Evolutionary conservation across 2,113 vertebrate species (phyloP).

Genomic region (Scomber colias): DNA sequence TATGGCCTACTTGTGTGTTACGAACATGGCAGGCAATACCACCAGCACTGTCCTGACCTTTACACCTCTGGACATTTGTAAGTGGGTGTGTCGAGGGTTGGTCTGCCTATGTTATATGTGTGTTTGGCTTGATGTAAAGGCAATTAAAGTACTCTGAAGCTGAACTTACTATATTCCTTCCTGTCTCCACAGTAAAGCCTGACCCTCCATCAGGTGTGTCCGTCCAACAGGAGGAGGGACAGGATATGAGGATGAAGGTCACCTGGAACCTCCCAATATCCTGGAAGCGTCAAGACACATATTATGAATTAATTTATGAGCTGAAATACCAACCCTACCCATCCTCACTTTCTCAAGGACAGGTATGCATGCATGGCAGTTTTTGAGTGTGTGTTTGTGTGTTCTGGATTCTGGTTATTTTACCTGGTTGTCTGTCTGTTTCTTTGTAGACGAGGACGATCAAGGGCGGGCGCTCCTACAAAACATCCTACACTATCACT

Average conservation of each 20-base stretch:
- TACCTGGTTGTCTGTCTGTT: not conserved
- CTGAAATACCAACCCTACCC: slow-evolving; percentile 70
- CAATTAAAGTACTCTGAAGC: not conserved
- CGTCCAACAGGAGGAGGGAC: slow-evolving; percentile 46
- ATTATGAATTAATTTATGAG: slow-evolving; percentile 71
- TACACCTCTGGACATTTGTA: slow-evolving; percentile 70
- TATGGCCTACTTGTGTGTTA: slow-evolving; percentile 76
- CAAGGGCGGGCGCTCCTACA: not conserved
- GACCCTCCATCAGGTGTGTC: slow-evolving; percentile 75
- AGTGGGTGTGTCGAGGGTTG: slow-evolving; percentile 32
- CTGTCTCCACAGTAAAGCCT: slow-evolving; percentile 77
- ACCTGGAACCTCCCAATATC: slow-evolving; percentile 75
- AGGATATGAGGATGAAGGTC: slow-evolving; percentile 60
- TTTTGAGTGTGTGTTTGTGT: slow-evolving; percentile 33
- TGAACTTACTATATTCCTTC: not conserved
- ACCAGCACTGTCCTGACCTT: slow-evolving; percentile 64
- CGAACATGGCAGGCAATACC: slow-evolving; percentile 66
- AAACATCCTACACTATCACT: slow-evolving; percentile 68
- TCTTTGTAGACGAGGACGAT: not conserved
- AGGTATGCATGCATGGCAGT: slow-evolving; percentile 57
- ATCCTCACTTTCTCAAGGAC: not conserved
- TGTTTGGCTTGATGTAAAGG: not conserved
- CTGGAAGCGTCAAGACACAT: slow-evolving; percentile 71
- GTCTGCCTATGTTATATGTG: not conserved
- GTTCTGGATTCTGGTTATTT: not conserved